Evolutionary conservation across 2,797 vertebrate species (phyloP).

Genomic region (Lithobates pipiens): DNA sequence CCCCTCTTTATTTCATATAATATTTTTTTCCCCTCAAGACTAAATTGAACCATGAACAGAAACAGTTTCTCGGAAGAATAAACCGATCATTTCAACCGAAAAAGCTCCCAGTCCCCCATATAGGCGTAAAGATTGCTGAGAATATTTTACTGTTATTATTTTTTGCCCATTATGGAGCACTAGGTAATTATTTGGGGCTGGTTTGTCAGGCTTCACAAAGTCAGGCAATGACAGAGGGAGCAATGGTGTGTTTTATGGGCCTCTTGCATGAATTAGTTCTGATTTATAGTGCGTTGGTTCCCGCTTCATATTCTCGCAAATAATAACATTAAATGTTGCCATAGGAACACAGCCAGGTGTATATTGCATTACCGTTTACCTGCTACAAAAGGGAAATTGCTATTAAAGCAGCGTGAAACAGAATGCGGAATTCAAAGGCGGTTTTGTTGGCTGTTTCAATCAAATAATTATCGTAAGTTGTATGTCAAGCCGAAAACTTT

Average conservation of each 20-base stretch:
- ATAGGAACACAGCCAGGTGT: slow-evolving; percentile 29
- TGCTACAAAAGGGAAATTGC: slow-evolving; percentile 28
- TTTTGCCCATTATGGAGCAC: background rate
- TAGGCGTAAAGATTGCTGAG: background rate
- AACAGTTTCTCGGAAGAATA: background rate
- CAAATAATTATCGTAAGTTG: background rate
- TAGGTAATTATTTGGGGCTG: slow-evolving; percentile 34
- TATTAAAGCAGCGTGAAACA: background rate
- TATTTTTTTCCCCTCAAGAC: background rate
- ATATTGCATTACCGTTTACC: slow-evolving; percentile 14
- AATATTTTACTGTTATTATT: background rate
- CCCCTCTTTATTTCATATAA: background rate
- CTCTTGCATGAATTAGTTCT: slow-evolving; percentile 35
- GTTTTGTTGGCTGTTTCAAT: background rate
- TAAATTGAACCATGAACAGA: background rate
- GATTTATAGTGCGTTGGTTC: slow-evolving; percentile 38
- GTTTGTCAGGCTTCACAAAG: slow-evolving; percentile 42
- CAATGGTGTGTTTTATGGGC: slow-evolving; percentile 33
- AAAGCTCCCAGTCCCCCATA: background rate
- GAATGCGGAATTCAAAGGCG: background rate
- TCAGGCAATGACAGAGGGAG: slow-evolving; percentile 17
- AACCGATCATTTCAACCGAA: background rate
- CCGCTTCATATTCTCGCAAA: slow-evolving; percentile 15
- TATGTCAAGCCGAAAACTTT: background rate
- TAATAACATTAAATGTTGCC: slow-evolving; percentile 31